These are phyloP conservation scores for Protobothrops flavoviridis DNA, from an alignment of 2,113 vertebrate species.

Conservation along the genomic window DNA sequence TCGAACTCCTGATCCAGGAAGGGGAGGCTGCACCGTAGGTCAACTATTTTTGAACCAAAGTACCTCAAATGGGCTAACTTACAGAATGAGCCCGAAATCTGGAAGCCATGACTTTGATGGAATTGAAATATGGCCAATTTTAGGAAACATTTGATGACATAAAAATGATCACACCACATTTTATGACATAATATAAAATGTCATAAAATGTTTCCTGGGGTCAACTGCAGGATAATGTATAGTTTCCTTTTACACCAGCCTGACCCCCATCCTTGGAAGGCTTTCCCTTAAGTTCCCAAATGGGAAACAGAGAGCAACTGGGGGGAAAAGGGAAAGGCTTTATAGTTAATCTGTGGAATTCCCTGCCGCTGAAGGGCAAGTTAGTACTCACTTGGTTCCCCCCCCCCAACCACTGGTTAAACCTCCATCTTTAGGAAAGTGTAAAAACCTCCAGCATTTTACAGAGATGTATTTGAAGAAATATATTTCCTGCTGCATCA, in stretches of 20 bases:
- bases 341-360: background rate
- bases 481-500: background rate
- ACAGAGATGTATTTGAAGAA: background rate
- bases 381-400: background rate
- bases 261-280: background rate
- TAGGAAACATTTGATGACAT: background rate
- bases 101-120: background rate
- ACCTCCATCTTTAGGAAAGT: background rate
- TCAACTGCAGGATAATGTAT: background rate
- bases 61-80: background rate
- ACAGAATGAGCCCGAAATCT: background rate
- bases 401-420: background rate
- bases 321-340: background rate
- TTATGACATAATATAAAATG: background rate
- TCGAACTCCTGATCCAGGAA: background rate
- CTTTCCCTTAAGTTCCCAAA: background rate
- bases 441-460: background rate
- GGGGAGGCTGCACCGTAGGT: background rate
- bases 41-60: background rate
- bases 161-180: background rate
- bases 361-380: background rate
- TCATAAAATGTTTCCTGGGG: background rate
- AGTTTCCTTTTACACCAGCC: background rate
- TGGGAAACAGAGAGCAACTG: background rate
- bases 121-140: background rate